Conservation (phyloP, 2,797 vertebrate species). For the Podarcis lilfordi region DNA sequence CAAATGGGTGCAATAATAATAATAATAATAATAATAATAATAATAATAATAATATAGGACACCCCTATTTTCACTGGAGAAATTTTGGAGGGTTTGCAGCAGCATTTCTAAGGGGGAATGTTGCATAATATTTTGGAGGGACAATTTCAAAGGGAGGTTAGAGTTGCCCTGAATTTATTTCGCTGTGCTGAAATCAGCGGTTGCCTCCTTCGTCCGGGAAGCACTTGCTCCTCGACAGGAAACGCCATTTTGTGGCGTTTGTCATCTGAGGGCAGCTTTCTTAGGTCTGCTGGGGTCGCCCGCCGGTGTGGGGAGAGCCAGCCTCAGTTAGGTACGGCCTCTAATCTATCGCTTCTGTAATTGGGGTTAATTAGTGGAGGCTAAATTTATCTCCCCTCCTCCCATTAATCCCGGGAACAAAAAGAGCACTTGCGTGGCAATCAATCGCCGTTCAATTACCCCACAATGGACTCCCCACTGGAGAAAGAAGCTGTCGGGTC, state of each 20-base stretch:
- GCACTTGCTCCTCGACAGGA: background rate
- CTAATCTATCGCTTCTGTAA: slow-evolving; percentile 73
- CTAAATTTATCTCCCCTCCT: slow-evolving; percentile 69
- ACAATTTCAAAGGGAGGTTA: background rate
- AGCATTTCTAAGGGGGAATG: background rate
- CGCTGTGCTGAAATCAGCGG: background rate
- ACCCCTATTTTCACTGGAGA: too few relatives aligned
- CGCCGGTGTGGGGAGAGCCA: background rate
- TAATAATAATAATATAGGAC: too few relatives aligned
- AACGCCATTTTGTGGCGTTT: background rate
- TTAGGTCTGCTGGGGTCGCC: background rate
- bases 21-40: too few relatives aligned
- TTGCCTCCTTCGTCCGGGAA: too few relatives aligned
- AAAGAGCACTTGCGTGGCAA: slow-evolving; percentile 67
- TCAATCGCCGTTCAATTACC: slow-evolving; percentile 74
- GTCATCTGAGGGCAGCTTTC: fast-evolving
- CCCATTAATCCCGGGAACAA: slow-evolving; percentile 74
- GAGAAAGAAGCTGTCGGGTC: background rate
- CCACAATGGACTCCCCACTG: slow-evolving; percentile 54
- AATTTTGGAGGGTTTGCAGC: too few relatives aligned
- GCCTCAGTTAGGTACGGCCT: background rate
- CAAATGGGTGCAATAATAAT: too few relatives aligned
- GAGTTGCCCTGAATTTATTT: background rate
- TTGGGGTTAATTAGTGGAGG: slow-evolving; percentile 75
- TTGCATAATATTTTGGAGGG: background rate